A percentile compares a stretch with the other conserved stretches of the same genome.
Conservation (phyloP, 30 jellyfish, hydroid and myxozoan genomes). For the Rhopilema esculentum region DNA sequence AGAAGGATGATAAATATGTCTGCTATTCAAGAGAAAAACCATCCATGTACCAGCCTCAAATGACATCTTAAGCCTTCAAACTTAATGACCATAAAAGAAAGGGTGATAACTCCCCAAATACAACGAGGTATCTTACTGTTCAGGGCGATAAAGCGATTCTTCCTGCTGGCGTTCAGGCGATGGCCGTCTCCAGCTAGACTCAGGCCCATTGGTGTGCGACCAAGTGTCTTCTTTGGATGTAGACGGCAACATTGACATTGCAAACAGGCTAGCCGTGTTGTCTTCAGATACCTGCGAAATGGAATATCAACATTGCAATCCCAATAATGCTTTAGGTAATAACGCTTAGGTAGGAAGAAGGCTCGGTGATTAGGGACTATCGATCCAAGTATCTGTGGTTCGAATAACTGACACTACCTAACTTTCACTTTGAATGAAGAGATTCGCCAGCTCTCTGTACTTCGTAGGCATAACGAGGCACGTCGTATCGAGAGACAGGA, state of each 20-base stretch:
- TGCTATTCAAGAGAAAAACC: too few species aligned
- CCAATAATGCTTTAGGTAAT: too few species aligned
- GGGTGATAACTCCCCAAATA: background rate
- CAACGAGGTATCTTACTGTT: slow-evolving; percentile 45
- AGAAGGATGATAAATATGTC: too few species aligned
- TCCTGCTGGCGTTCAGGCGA: slow-evolving; percentile 51
- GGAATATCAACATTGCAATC: background rate
- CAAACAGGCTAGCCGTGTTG: slow-evolving; percentile 67
- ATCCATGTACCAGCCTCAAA: too few species aligned
- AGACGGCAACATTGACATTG: slow-evolving; percentile 56
- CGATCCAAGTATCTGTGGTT: too few species aligned
- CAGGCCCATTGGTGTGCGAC: slow-evolving; percentile 77
- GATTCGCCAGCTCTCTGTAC: too few species aligned
- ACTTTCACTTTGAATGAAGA: background rate
- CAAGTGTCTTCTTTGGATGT: slow-evolving; percentile 59
- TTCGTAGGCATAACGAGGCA: too few species aligned
- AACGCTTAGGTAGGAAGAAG: too few species aligned
- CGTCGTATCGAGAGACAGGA: too few species aligned
- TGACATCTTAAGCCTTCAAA: too few species aligned
- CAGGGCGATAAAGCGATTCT: slow-evolving; percentile 73
- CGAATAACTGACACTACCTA: background rate
- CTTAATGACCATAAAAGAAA: too few species aligned
- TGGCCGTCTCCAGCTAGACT: slow-evolving; percentile 59
- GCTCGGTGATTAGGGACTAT: too few species aligned
- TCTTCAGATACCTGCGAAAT: slow-evolving; percentile 62